phyloP scores from a whole-genome alignment of 2,797 vertebrate species.

The Loris lydekkerianus region DNA sequence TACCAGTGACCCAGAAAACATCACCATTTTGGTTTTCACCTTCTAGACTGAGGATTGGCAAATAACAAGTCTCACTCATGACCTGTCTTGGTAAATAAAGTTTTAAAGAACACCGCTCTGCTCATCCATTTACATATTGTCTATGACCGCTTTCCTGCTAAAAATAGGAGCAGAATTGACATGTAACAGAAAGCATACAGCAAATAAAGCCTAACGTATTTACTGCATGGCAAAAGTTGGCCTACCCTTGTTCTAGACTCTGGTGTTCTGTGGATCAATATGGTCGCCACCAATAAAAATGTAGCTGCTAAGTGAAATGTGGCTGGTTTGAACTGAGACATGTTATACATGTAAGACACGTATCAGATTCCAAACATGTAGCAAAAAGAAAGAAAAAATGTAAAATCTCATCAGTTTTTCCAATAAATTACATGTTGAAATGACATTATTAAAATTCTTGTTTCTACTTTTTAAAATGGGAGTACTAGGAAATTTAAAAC shows the following conservation, averaged over 20 bases:
- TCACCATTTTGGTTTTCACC: background rate
- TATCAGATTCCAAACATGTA: background rate
- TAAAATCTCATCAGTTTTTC: background rate
- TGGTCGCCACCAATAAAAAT: background rate
- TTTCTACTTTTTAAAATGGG: background rate
- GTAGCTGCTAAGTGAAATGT: background rate
- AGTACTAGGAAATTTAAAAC: slow-evolving; percentile 38
- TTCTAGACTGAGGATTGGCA: background rate
- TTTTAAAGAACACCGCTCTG: slow-evolving; percentile 20
- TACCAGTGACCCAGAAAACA: background rate
- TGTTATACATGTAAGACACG: background rate
- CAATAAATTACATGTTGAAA: background rate
- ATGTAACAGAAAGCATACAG: background rate
- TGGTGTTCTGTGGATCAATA: background rate
- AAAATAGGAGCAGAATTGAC: background rate
- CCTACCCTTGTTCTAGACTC: background rate
- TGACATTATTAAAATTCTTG: background rate
- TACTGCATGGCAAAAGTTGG: background rate
- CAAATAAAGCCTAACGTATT: slow-evolving; percentile 1
- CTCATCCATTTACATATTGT: background rate
- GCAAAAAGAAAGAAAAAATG: slow-evolving; percentile 28
- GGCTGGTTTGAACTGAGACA: background rate
- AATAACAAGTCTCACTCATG: background rate
- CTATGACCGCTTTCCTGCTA: background rate
- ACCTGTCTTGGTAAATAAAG: slow-evolving; percentile 54